Percentiles rank a stretch among this genome's conserved stretches.
phyloP scores from a whole-genome alignment of 2,888 invertebrate genomes.

The Pinctada fucata region DNA sequence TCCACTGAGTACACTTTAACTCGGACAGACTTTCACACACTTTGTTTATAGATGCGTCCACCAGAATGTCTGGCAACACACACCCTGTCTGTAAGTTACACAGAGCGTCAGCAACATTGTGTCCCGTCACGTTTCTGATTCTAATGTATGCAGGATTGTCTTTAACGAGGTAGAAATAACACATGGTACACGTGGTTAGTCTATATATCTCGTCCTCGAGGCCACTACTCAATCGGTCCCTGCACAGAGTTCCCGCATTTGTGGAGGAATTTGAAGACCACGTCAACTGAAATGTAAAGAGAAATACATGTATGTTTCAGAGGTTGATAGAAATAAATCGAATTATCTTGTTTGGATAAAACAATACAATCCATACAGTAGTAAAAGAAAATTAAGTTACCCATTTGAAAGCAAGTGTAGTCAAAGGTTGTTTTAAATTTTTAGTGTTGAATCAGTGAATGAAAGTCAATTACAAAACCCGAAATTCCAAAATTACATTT shows the following conservation, averaged over 20 bases:
- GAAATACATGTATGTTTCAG: no score
- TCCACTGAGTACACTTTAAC: conserved; percentile 22
- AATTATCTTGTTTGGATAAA: no score
- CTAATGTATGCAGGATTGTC: conserved; percentile 10
- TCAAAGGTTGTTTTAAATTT: no score
- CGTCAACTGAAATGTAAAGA: no score
- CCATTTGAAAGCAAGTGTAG: no score
- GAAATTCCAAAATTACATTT: no score
- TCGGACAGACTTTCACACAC: conserved; percentile 15
- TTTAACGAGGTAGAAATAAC: conserved; percentile 33
- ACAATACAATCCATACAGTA: no score
- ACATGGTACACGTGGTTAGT: conserved; percentile 27
- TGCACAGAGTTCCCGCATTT: neutral
- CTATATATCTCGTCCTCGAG: conserved; percentile 6
- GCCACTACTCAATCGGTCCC: neutral
- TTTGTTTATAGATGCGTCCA: conserved; percentile 1
- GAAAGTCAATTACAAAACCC: no score
- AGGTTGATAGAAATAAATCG: no score
- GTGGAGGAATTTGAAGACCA: no score
- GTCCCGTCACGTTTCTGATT: neutral
- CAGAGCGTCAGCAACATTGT: neutral
- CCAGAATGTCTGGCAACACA: conserved; percentile 13
- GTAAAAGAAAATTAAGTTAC: no score
- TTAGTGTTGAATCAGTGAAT: no score
- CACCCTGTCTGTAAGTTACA: neutral